Evolutionary conservation across 2,113 vertebrate species (phyloP).

Genomic region (Abramis brama): DNA sequence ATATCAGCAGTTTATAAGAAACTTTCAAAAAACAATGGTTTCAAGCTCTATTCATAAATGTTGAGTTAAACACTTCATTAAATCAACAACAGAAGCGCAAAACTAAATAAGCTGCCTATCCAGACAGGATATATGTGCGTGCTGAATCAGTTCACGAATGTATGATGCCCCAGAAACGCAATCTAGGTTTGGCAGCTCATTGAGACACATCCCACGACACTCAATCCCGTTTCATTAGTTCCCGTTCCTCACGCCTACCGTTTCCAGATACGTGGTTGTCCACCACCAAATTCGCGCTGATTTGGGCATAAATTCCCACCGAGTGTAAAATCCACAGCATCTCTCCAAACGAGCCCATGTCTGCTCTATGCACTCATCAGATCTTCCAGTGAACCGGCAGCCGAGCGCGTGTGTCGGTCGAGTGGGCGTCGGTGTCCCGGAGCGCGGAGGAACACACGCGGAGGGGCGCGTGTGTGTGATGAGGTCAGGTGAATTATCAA

Average conservation of each 20-base stretch:
- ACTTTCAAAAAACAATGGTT: not conserved
- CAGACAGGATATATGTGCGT: not conserved
- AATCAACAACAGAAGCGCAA: not conserved
- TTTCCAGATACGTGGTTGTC: conserved; percentile 82
- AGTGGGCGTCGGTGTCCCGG: not conserved
- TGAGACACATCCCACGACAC: not conserved
- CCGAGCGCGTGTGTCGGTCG: not conserved
- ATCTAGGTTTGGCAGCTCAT: not conserved
- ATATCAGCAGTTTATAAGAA: too few relatives aligned
- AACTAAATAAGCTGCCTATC: not conserved
- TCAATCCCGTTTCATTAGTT: not conserved
- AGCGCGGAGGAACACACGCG: conserved; percentile 69
- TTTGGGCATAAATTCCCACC: conserved; percentile 88
- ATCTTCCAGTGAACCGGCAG: not conserved
- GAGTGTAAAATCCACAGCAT: conserved; percentile 84
- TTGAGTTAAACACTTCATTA: not conserved
- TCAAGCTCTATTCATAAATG: not conserved
- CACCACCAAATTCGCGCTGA: conserved; percentile 79
- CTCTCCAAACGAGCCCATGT: conserved; percentile 81
- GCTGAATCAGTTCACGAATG: not conserved
- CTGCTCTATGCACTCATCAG: conserved; percentile 8
- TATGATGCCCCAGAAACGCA: not conserved
- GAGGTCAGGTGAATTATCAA: conserved; percentile 51
- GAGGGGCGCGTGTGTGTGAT: conserved; percentile 65
- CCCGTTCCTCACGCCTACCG: conserved; percentile 70